These are phyloP conservation scores for Cossypha dichroa DNA, from an alignment of 2,797 vertebrate species.

Conservation along the genomic window DNA sequence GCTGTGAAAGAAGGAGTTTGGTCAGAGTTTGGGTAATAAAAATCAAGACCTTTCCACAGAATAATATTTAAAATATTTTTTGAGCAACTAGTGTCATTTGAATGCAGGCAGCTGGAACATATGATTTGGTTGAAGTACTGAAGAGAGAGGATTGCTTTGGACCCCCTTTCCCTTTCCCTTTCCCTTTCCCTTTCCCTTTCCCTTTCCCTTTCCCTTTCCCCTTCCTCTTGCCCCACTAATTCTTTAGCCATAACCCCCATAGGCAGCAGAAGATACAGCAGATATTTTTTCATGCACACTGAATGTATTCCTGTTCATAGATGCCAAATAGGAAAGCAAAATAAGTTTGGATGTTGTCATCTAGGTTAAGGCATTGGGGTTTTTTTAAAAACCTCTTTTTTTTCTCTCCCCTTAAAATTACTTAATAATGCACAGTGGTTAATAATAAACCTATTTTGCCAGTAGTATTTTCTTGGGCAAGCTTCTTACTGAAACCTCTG, in stretches of 20 bases:
- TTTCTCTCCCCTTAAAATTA: background rate
- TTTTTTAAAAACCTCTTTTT: background rate
- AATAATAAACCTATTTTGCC: background rate
- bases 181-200: no score
- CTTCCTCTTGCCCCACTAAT: background rate
- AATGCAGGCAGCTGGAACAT: background rate
- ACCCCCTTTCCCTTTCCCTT: fast-evolving
- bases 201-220: fast-evolving
- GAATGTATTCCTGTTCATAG: background rate
- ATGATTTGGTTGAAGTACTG: background rate
- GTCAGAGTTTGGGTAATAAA: background rate
- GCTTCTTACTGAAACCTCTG: background rate
- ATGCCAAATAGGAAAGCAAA: background rate
- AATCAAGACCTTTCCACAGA: background rate
- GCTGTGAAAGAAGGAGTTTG: background rate
- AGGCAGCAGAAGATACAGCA: background rate
- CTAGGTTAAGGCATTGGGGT: background rate
- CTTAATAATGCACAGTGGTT: background rate
- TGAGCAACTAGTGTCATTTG: background rate
- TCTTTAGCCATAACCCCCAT: background rate
- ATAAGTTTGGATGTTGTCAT: background rate
- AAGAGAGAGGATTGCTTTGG: background rate
- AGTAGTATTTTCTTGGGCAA: background rate
- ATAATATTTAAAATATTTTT: background rate
- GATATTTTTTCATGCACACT: background rate